phyloP scores from a whole-genome alignment of 2,797 vertebrate species.

The Hapalemur alaotrensis region DNA sequence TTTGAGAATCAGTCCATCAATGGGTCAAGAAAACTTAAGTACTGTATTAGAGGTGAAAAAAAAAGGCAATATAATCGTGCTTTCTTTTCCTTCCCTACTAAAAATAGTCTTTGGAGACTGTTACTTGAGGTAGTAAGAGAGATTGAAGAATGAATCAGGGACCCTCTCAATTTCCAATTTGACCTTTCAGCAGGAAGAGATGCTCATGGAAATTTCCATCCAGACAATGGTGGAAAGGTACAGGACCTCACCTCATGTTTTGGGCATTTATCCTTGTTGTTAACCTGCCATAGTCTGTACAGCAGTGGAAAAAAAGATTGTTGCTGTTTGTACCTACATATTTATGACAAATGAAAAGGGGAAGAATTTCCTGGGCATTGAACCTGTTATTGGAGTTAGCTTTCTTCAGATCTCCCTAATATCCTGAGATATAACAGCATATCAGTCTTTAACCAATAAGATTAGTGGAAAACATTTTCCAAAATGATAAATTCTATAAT shows the following conservation, averaged over 20 bases:
- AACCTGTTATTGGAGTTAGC: not conserved
- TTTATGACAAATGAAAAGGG: not conserved
- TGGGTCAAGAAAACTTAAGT: not conserved
- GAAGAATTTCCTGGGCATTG: not conserved
- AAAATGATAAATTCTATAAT: not conserved
- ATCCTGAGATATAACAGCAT: not conserved
- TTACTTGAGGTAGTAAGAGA: not conserved
- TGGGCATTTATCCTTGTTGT: not conserved
- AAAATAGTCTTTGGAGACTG: not conserved
- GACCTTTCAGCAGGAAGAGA: not conserved
- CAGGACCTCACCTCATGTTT: not conserved
- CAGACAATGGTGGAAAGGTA: not conserved
- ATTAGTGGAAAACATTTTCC: not conserved
- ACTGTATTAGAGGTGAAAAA: not conserved
- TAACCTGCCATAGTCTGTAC: not conserved
- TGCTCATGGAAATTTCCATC: not conserved
- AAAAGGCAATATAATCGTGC: not conserved
- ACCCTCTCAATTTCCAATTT: not conserved
- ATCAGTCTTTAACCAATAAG: not conserved
- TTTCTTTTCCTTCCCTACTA: fast-evolving
- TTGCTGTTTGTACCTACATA: not conserved
- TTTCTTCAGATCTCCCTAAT: not conserved
- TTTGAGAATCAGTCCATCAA: not conserved
- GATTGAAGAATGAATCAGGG: not conserved
- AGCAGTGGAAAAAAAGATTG: not conserved